Base-by-base conservation (phyloP, 2,888 invertebrate genomes). In the Dione vanillae region DNA sequence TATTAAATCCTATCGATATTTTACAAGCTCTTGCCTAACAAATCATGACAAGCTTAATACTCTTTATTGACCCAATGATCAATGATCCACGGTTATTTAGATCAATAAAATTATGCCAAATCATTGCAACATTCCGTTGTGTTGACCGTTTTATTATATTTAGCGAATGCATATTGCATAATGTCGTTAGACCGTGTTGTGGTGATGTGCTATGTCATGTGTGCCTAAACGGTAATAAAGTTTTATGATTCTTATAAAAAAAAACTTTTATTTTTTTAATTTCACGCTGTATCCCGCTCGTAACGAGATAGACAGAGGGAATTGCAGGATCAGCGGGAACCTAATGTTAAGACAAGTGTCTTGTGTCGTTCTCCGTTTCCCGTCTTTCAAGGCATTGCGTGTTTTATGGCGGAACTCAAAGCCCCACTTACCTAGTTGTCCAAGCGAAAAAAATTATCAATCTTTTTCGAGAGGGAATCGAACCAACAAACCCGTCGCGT, bases 31-130 rank as follows among this genome's bases (percentile, higher is more conserved):
- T 37, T 64, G 10, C 10, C 88, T 88, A 84, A 11, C 1, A 16
- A 74, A 78, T 75, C 83, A 77, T 88, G 88, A 85, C 89, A 90
- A 83, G 81, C 82, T 82, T 86, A 85, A 88, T 84, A 83, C 84
- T 82, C 82, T 87, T 87, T 90, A 91, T 92, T 88, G 88, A 87
- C 81, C 85, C 82, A 79, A 89, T 92, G 93, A 92, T 91, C 86
- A 91, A 92, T 92, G 93, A 89, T 92, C 84, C 78, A 89, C 84
- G 89, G 86, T 75, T 90, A 92, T 92, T 91, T 89, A 78, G 90
- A 90, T 90, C 91, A 90, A 91, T 92, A 89, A 91, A 91, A 91
- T 88, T 90, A 92, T 93, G 93, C 92, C 90, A 87, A 89, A 89
- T 93, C 93, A 93, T 92, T 86, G 83, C 75, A 62, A 37, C 64